Base-by-base conservation (phyloP, 2,888 invertebrate species). In the Pyrrhia umbra region DNA sequence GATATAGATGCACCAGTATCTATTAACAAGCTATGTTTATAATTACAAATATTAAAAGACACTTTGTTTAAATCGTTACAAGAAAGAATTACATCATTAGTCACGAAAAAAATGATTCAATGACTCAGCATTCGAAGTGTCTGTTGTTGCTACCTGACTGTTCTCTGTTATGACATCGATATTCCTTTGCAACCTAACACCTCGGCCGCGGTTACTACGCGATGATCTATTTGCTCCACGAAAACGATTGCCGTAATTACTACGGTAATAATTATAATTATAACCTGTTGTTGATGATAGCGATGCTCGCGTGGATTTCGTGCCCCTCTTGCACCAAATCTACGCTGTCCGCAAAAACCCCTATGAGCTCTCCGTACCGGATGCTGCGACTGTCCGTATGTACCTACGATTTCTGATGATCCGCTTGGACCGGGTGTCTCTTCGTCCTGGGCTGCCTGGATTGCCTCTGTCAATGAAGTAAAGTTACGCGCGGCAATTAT, bases 151-250 rank as follows among this genome's bases (percentile, higher is more conserved):
- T 27, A 27, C 6, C 27, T 27, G 9, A 9, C 10, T 2, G 8
- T 25, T 13, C 13, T 78, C 79, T 39, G 15, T 15, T 15, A 39
- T 39, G 15, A 39, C 1, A 15, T 39, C 15, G 1, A 39, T 15
- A 39, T 39, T 39, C 15, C 15, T 39, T 15, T 39, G 15, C 5
- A 5, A 39, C 15, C 39, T 2, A 6, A 39, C 39, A 5, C 15
- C 15, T n/a, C 39, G 39, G 15, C 39, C 39, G 15, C 39, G 39
- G 15, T 39, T 39, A 39, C 15, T 15, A n/a, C n/a, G n/a, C n/a
- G 39, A 2, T 15, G 39, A 6, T 6, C 39, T 39, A 39, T 39
- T 39, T 5, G 2, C 5, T 1, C 10, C 10, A n/a, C 39, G 39
- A 39, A 15, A 39, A n/a, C 5, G 2, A 39, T 39, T 39, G 5